Conservation (phyloP, 1,140 invertebrate genomes). For the Brevipalpus yothersi region DNA sequence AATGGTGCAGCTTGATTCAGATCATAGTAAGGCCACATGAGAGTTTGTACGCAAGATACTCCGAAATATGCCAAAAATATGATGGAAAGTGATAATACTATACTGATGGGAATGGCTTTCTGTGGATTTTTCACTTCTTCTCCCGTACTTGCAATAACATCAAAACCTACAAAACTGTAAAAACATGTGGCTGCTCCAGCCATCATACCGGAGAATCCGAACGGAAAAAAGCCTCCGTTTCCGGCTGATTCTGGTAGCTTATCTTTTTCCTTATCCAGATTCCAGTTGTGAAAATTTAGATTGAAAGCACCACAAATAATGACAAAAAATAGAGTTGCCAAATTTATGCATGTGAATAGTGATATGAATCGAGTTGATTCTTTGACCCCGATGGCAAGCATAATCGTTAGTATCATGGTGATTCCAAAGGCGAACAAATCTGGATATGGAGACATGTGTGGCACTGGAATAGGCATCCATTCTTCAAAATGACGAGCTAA, state of each 20-base stretch:
- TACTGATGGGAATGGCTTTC: conserved; percentile 56
- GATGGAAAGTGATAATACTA: conserved; percentile 47
- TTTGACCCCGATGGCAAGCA: conserved; percentile 54
- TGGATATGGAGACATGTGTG: conserved; percentile 47
- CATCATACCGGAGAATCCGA: conserved; percentile 37
- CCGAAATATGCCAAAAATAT: conserved; percentile 61
- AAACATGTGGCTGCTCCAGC: conserved; percentile 67
- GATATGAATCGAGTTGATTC: conserved; percentile 72
- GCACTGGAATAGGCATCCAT: conserved; percentile 38
- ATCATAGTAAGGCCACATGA: conserved; percentile 65
- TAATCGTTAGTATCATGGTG: conserved; percentile 31
- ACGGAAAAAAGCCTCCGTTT: conserved; percentile 52
- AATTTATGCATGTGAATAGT: conserved; percentile 59
- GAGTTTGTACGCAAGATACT: conserved; percentile 56
- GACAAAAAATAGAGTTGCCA: conserved; percentile 54
- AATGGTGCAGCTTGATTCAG: conserved; percentile 30
- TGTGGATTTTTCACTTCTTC: conserved; percentile 75
- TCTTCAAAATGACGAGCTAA: conserved; percentile 38
- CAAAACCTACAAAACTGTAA: conserved; percentile 71
- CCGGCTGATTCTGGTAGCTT: conserved; percentile 9
- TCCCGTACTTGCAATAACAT: conserved; percentile 54
- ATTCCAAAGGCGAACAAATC: conserved; percentile 50
- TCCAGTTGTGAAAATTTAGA: conserved; percentile 55
- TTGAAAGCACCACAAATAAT: conserved; percentile 53
- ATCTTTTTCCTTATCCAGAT: neutral